A percentile compares a stretch with the other conserved stretches of the same genome.
These are phyloP conservation scores for Leucozona laternaria DNA, from an alignment of 2,888 invertebrate species.

Conservation along the genomic window DNA sequence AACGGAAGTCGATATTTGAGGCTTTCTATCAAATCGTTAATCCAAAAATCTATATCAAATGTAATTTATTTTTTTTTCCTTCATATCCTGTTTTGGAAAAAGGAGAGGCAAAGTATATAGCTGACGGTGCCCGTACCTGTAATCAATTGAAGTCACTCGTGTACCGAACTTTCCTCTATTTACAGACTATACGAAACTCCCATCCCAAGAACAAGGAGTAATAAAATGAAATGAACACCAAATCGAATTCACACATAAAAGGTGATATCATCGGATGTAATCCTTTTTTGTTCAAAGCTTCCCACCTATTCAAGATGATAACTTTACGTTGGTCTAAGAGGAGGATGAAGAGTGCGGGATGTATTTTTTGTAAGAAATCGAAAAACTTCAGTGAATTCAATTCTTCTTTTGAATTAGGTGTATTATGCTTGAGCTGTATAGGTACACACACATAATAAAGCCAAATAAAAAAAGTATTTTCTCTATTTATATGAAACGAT, in stretches of 20 bases:
- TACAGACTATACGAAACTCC: neutral
- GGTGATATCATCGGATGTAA: conserved; percentile 65
- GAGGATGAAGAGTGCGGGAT: neutral
- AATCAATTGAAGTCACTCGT: conserved; percentile 19
- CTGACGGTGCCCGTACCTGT: neutral
- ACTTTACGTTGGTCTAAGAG: neutral
- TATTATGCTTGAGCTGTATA: conserved; percentile 3
- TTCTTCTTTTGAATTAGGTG: conserved; percentile 25
- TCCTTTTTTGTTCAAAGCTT: conserved; percentile 49
- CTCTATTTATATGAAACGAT: conserved; percentile 1
- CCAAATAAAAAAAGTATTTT: conserved; percentile 3
- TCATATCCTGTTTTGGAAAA: neutral
- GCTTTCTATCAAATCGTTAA: neutral
- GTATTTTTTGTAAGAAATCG: conserved; percentile 6
- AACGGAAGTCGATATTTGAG: conserved; percentile 3
- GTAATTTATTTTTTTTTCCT: neutral
- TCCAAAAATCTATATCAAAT: conserved; percentile 7
- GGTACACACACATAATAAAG: conserved; percentile 20
- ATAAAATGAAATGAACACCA: conserved; percentile 56
- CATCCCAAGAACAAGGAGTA: conserved; percentile 48
- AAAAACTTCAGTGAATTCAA: conserved; percentile 29
- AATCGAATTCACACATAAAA: conserved; percentile 68
- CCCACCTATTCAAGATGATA: conserved; percentile 32
- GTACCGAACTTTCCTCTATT: neutral
- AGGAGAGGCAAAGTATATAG: neutral